Percentiles rank a stretch among this genome's conserved stretches.
phyloP scores from a whole-genome alignment of 2,113 vertebrate species.

The Malurus melanocephalus region DNA sequence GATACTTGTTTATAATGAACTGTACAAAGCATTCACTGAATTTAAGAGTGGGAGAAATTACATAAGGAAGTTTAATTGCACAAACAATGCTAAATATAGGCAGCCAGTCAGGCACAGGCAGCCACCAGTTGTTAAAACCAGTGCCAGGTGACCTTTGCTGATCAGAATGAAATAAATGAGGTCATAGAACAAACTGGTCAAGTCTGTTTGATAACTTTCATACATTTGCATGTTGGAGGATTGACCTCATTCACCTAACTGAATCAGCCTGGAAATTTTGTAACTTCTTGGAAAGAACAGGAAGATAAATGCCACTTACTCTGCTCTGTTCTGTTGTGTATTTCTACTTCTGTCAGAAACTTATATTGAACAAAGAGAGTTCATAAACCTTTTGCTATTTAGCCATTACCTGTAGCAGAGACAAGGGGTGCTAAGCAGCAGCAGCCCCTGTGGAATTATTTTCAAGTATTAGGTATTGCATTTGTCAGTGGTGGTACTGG shows the following conservation, averaged over 20 bases:
- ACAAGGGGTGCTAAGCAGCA: background rate
- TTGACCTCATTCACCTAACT: background rate
- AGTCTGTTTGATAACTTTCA: background rate
- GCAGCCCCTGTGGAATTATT: background rate
- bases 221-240: background rate
- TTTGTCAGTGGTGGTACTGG: background rate
- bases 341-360: background rate
- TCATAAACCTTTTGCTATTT: background rate
- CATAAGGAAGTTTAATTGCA: background rate
- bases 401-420: background rate
- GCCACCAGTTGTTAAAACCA: background rate
- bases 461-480: background rate
- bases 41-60: background rate
- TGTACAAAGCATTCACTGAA: background rate
- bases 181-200: background rate
- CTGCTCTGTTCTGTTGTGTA: background rate
- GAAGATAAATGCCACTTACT: background rate
- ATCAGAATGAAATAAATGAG: background rate
- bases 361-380: background rate
- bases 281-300: background rate
- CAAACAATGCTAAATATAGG: background rate
- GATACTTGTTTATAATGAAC: background rate
- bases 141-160: background rate
- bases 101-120: background rate
- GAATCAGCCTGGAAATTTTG: background rate